Conservation (phyloP, 2,113 vertebrate genomes). For the Bothrops jararaca region DNA sequence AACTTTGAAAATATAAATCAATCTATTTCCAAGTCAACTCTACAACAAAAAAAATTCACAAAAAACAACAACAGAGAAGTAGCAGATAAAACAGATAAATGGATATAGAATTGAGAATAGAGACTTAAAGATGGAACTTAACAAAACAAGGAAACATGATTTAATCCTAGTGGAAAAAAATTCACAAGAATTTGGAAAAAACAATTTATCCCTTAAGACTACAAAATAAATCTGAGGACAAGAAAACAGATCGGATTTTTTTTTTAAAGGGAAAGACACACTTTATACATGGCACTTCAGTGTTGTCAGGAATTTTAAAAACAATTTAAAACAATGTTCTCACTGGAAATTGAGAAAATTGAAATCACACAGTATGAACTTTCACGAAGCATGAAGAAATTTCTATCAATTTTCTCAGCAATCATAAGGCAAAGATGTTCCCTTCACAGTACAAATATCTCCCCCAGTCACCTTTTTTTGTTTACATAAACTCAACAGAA, state of each 20-base stretch:
- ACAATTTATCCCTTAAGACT: no score
- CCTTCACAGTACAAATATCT: neutral
- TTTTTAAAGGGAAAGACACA: neutral
- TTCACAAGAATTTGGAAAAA: no score
- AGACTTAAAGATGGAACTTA: no score
- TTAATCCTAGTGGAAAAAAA: no score
- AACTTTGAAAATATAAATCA: no score
- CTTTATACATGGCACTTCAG: neutral
- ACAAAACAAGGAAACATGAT: no score
- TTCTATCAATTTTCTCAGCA: neutral
- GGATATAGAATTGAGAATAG: no score
- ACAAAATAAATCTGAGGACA: no score
- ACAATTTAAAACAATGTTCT: neutral
- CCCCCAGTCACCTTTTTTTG: neutral
- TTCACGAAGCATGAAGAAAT: neutral
- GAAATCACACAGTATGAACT: neutral
- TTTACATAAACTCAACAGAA: neutral
- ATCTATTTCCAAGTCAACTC: no score
- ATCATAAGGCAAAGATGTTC: neutral
- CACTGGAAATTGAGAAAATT: neutral
- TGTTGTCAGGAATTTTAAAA: neutral
- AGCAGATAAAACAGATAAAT: no score
- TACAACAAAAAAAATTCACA: no score
- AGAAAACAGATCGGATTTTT: neutral
- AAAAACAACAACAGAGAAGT: no score